These are phyloP conservation scores for Margaritifera margaritifera DNA, from an alignment of 2,888 invertebrate species.

Conservation along the genomic window DNA sequence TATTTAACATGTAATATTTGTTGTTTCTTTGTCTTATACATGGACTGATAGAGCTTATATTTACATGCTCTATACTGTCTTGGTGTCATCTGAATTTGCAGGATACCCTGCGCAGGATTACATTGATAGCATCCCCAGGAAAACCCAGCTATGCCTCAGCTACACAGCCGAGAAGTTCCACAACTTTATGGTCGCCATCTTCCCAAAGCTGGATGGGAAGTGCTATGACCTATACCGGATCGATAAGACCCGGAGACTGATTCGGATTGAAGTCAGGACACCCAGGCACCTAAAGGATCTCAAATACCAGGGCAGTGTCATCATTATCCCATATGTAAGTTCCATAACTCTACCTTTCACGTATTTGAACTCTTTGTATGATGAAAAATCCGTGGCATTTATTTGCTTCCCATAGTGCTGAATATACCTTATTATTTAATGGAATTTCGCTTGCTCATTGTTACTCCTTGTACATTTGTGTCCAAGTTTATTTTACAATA, in stretches of 20 bases:
- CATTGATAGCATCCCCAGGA: conserved; percentile 42
- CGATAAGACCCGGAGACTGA: conserved; percentile 49
- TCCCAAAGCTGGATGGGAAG: conserved; percentile 39
- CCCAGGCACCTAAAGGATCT: conserved; percentile 49
- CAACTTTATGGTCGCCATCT: conserved; percentile 31
- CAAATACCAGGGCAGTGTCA: conserved; percentile 52
- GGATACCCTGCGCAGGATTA: conserved; percentile 50
- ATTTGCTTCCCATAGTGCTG: too few species aligned
- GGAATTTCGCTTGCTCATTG: too few species aligned
- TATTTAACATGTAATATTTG: too few species aligned
- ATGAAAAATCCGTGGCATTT: too few species aligned
- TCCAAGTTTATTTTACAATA: too few species aligned
- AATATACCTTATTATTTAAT: too few species aligned
- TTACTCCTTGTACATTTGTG: too few species aligned
- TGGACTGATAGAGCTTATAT: too few species aligned
- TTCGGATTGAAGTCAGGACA: conserved; percentile 41
- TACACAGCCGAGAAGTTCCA: conserved; percentile 36
- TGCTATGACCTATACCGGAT: conserved; percentile 48
- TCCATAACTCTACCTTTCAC: neutral
- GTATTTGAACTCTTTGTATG: too few species aligned
- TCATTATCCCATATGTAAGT: conserved; percentile 56
- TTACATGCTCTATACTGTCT: too few species aligned
- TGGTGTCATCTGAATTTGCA: conserved; percentile 5
- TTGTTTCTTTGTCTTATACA: too few species aligned
- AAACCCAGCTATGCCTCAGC: conserved; percentile 42